A percentile compares a stretch with the other conserved stretches of the same genome.
phyloP scores from a whole-genome alignment of 2,113 vertebrate genomes.

The Siniperca chuatsi region DNA sequence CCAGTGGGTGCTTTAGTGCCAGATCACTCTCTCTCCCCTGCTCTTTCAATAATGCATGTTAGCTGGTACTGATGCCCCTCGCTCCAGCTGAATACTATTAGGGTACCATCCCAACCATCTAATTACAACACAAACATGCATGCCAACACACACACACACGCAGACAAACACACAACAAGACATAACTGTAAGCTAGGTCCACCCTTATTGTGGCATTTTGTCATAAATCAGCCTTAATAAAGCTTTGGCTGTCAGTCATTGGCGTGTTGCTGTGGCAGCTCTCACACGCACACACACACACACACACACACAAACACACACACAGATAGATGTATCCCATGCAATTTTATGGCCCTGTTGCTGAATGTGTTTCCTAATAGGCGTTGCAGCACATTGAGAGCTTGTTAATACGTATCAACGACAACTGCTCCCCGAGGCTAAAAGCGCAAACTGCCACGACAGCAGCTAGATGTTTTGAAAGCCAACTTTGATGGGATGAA shows the following conservation, averaged over 20 bases:
- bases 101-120: conserved; percentile 11
- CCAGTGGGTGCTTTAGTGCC: conserved; percentile 5
- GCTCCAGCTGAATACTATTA: conserved; percentile 37
- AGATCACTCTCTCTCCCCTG: conserved; percentile 1
- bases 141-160: neutral
- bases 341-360: neutral
- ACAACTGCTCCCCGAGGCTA: conserved; percentile 20
- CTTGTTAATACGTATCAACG: conserved; percentile 43
- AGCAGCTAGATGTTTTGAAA: conserved; percentile 14
- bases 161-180: conserved; percentile 1
- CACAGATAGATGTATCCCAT: neutral
- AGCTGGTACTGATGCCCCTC: conserved; percentile 23
- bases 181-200: neutral
- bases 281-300: neutral
- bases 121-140: conserved; percentile 16
- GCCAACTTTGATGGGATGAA: neutral
- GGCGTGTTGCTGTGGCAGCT: neutral
- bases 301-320: neutral
- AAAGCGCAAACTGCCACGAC: conserved; percentile 20
- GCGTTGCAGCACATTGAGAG: conserved; percentile 25
- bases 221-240: conserved; percentile 30
- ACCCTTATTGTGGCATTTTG: neutral
- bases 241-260: conserved; percentile 4
- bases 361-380: conserved; percentile 28
- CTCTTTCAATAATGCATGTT: conserved; percentile 55